Conservation (phyloP, 2,113 vertebrate genomes). For the Coturnix japonica region DNA sequence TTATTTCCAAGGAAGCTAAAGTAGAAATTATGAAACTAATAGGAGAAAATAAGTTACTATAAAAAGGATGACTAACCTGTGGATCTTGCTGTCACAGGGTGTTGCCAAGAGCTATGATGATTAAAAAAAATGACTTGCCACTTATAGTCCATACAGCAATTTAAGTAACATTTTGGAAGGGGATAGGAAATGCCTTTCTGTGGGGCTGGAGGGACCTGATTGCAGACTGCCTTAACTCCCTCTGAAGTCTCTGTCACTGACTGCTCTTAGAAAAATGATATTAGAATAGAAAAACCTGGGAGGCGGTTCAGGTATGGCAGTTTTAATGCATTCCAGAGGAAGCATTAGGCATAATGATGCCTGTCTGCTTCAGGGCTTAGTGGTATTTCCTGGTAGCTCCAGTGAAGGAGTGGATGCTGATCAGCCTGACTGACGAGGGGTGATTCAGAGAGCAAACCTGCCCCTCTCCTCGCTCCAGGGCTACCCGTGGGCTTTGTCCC, state of each 20-base stretch:
- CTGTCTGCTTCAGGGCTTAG: neutral
- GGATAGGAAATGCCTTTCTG: neutral
- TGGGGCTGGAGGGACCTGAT: neutral
- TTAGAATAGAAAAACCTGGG: neutral
- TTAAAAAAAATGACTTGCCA: neutral
- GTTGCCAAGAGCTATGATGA: constrained; percentile 23
- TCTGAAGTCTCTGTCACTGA: neutral
- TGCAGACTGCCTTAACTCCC: neutral
- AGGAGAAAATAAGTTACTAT: constrained; percentile 17
- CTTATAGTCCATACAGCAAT: neutral
- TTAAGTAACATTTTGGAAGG: neutral
- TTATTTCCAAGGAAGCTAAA: neutral
- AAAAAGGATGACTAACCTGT: constrained; percentile 35
- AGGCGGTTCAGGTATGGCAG: neutral
- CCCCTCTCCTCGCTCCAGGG: neutral
- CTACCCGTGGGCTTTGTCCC: neutral
- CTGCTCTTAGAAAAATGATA: neutral
- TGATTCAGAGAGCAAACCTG: constrained; percentile 32
- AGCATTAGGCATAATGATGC: neutral
- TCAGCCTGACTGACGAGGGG: neutral
- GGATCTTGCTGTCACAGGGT: constrained; percentile 19
- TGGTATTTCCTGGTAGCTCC: constrained; percentile 11
- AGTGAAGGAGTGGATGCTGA: neutral
- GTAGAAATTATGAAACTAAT: constrained; percentile 22
- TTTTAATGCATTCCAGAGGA: constrained; percentile 16